Percentiles rank a stretch among this genome's conserved stretches.
Conservation (phyloP, 2,888 invertebrate species). For the Globia sparganii region DNA sequence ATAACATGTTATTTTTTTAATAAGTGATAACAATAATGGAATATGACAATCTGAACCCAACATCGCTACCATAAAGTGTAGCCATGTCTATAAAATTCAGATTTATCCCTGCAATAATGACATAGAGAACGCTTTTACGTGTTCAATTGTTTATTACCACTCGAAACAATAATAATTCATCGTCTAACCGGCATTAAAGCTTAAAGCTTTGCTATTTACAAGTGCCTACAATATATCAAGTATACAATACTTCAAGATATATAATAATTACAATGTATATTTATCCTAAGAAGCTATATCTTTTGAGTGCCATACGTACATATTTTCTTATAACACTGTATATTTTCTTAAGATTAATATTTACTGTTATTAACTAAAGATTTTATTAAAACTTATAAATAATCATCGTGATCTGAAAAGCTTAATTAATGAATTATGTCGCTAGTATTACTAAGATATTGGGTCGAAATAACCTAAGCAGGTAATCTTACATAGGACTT, state of each 20-base stretch:
- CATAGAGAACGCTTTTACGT: background rate
- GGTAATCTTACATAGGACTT: background rate
- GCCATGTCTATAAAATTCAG: background rate
- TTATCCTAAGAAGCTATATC: constrained; percentile 58
- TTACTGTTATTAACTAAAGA: constrained; percentile 62
- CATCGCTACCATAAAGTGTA: background rate
- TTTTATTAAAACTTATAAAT: constrained; percentile 57
- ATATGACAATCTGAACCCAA: background rate
- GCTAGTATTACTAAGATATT: constrained; percentile 57
- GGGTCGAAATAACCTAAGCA: constrained; percentile 18
- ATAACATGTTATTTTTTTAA: constrained; percentile 5
- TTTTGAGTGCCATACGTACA: constrained; percentile 69
- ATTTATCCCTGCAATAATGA: constrained; percentile 3
- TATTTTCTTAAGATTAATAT: constrained; percentile 61
- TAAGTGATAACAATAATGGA: background rate
- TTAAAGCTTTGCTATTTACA: constrained; percentile 48
- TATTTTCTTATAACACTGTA: constrained; percentile 55
- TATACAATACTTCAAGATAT: constrained; percentile 43
- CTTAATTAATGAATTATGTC: constrained; percentile 55
- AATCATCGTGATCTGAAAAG: constrained; percentile 61
- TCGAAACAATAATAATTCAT: background rate
- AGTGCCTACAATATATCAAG: constrained; percentile 35
- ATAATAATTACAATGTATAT: constrained; percentile 27
- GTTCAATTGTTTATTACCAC: background rate
- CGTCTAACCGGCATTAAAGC: constrained; percentile 11